A percentile compares a stretch with the other conserved stretches of the same genome.
Evolutionary conservation across 1,140 invertebrate genomes (phyloP).

Genomic region (Diorhabda elongata): DNA sequence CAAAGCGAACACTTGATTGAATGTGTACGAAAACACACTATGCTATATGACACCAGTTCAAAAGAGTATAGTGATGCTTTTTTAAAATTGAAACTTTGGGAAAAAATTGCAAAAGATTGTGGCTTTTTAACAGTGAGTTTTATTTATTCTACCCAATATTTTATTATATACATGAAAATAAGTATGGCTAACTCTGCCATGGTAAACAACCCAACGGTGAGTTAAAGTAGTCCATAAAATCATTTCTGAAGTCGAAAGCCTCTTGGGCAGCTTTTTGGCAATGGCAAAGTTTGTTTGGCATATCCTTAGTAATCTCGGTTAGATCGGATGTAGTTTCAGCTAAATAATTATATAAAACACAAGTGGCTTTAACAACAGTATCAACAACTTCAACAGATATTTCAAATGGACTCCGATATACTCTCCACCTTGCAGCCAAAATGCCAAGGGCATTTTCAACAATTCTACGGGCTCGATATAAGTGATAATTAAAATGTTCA

Average conservation of each 20-base stretch:
- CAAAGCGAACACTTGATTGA: too few species aligned
- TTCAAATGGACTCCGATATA: constrained; percentile 25
- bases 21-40: too few species aligned
- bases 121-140: too few species aligned
- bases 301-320: constrained; percentile 6
- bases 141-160: too few species aligned
- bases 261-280: constrained; percentile 4
- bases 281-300: constrained; percentile 12
- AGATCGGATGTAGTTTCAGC: constrained; percentile 5
- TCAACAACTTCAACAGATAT: constrained; percentile 18
- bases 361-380: constrained; percentile 24
- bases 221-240: constrained; percentile 22
- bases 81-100: too few species aligned
- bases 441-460: constrained; percentile 26
- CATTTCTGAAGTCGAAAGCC: constrained; percentile 17
- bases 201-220: too few species aligned
- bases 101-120: too few species aligned
- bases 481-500: constrained; percentile 22
- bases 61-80: too few species aligned
- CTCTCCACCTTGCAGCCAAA: constrained; percentile 20
- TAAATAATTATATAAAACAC: constrained; percentile 26
- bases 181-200: background rate
- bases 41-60: too few species aligned
- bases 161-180: too few species aligned
- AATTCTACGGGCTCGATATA: constrained; percentile 21